Percentiles rank a stretch among this genome's conserved stretches.
These are phyloP conservation scores for Ophion obscuratus DNA, from an alignment of 2,888 invertebrate species.

Conservation along the genomic window DNA sequence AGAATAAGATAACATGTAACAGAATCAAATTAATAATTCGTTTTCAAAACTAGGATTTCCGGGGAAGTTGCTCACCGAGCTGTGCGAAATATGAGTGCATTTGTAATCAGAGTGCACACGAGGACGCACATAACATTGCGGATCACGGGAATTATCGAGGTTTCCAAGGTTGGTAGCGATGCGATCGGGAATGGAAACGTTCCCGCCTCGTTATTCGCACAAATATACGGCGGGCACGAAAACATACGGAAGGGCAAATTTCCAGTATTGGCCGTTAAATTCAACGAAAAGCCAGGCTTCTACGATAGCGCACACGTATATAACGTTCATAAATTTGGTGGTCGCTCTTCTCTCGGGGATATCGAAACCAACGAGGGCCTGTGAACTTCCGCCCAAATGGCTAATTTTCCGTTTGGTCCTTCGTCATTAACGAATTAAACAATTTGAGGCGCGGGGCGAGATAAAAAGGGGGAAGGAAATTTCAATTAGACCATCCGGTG, in stretches of 20 bases:
- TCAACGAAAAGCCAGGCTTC: constrained; percentile 45
- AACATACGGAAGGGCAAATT: constrained; percentile 40
- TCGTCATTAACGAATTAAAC: constrained; percentile 43
- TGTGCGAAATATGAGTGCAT: constrained; percentile 4
- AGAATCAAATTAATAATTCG: neutral
- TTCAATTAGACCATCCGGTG: neutral
- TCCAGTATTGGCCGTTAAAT: constrained; percentile 32
- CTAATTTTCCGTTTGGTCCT: constrained; percentile 47
- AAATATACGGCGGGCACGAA: constrained; percentile 17
- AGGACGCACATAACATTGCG: constrained; percentile 17
- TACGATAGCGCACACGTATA: constrained; percentile 1
- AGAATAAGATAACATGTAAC: neutral
- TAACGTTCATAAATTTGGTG: constrained; percentile 39
- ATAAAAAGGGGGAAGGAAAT: neutral
- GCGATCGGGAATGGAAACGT: constrained; percentile 38
- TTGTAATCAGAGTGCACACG: neutral
- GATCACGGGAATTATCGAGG: constrained; percentile 57
- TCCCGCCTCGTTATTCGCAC: constrained; percentile 8
- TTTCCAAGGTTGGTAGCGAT: constrained; percentile 13
- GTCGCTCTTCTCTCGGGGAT: constrained; percentile 31
- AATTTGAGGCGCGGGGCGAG: constrained; percentile 7
- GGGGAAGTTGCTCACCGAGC: neutral
- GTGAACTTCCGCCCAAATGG: constrained; percentile 27
- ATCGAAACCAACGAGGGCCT: constrained; percentile 10
- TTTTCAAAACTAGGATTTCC: neutral